Evolutionary conservation across 2,888 invertebrate species (phyloP).

Genomic region (Podabrus alpinus): DNA sequence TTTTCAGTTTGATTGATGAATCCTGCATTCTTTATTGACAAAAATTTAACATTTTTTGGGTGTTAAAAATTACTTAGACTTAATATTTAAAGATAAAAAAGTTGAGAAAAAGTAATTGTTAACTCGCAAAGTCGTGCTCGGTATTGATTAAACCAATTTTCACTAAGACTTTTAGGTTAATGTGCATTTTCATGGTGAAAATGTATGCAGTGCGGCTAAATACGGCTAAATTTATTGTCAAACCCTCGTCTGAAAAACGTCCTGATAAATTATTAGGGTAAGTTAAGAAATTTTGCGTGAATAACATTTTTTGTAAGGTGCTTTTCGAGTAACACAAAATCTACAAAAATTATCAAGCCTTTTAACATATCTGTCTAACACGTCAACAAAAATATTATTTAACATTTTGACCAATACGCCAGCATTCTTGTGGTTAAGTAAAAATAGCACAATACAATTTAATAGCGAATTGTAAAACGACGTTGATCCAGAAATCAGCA

Average conservation of each 20-base stretch:
- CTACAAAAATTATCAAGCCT: not conserved
- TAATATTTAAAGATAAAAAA: not conserved
- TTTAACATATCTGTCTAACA: not conserved
- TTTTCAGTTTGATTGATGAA: conserved; percentile 10
- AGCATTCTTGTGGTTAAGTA: not conserved
- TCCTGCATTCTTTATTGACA: conserved; percentile 1
- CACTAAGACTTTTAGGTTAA: not conserved
- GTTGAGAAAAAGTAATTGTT: not conserved
- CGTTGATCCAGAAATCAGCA: not conserved
- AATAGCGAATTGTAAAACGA: not conserved
- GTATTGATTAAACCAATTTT: not conserved
- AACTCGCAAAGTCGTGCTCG: not conserved
- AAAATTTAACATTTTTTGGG: not conserved
- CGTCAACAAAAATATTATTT: not conserved
- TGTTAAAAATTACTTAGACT: not conserved
- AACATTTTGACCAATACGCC: not conserved
- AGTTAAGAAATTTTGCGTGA: not conserved
- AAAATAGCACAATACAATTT: not conserved
- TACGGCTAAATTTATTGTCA: not conserved
- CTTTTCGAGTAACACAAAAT: not conserved
- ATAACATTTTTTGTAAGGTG: not conserved
- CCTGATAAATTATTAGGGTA: not conserved
- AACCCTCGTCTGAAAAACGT: not conserved
- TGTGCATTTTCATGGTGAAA: not conserved
- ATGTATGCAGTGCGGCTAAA: not conserved